phyloP scores from a whole-genome alignment of 1,140 invertebrate species.

The Bathynomus jamesi region DNA sequence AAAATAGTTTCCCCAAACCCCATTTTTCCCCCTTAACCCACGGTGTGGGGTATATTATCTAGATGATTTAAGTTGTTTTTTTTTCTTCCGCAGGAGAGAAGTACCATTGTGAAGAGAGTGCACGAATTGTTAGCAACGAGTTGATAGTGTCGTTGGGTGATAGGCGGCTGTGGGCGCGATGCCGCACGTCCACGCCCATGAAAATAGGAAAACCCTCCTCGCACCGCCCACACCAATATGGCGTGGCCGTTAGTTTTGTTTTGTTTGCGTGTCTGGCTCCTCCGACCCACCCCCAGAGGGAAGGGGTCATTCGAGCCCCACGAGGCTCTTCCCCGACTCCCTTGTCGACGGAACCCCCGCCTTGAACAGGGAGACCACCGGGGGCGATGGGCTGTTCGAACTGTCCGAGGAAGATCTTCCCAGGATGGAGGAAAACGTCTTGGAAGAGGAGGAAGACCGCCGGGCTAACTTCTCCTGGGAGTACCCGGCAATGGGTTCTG shows the following conservation, averaged over 20 bases:
- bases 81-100: not conserved
- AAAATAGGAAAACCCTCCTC: not conserved
- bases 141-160: not conserved
- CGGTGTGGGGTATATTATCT: too few species aligned
- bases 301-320: not conserved
- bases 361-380: not conserved
- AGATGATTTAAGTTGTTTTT: not conserved
- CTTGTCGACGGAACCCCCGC: not conserved
- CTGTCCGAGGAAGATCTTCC: not conserved
- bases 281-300: not conserved
- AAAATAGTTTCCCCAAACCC: too few species aligned
- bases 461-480: too few species aligned
- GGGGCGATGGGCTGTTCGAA: not conserved
- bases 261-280: not conserved
- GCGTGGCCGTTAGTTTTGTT: not conserved
- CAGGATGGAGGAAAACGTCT: not conserved
- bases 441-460: too few species aligned
- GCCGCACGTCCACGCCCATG: not conserved
- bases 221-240: not conserved
- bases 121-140: not conserved
- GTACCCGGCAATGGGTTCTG: not conserved
- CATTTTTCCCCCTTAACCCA: too few species aligned
- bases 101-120: not conserved
- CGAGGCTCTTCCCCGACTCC: not conserved
- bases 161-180: not conserved